Percentiles rank a stretch among this genome's conserved stretches.
phyloP scores from a whole-genome alignment of 2,113 vertebrate genomes.

The Xenopus borealis region DNA sequence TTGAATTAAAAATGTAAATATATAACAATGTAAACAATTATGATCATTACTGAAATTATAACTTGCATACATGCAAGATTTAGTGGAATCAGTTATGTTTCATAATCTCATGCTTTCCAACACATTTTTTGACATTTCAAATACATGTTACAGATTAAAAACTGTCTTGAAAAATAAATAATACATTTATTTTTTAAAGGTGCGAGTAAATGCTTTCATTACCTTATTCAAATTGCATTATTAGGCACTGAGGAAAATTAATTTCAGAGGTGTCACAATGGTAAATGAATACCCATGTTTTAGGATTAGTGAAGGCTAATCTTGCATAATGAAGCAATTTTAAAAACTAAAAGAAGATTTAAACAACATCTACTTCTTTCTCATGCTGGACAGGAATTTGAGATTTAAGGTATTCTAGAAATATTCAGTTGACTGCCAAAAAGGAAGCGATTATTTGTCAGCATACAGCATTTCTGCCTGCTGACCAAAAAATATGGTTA shows the following conservation, averaged over 20 bases:
- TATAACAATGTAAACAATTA: too few species aligned
- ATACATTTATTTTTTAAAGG: constrained; percentile 5
- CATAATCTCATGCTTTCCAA: too few species aligned
- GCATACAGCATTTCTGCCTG: constrained; percentile 28
- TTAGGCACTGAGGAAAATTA: constrained; percentile 38
- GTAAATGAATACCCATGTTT: constrained; percentile 44
- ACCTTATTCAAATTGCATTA: constrained; percentile 43
- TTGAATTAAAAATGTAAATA: too few species aligned
- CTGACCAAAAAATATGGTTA: constrained; percentile 44
- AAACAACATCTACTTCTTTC: constrained; percentile 41
- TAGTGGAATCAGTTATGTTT: too few species aligned
- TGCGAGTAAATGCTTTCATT: constrained; percentile 29
- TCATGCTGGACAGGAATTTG: constrained; percentile 31
- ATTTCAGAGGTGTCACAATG: constrained; percentile 45
- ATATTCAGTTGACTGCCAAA: constrained; percentile 24
- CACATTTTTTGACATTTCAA: too few species aligned
- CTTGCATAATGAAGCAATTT: constrained; percentile 46
- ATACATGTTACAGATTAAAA: too few species aligned
- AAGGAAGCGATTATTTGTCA: constrained; percentile 43
- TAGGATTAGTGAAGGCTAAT: constrained; percentile 42
- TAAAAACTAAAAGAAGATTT: constrained; percentile 44
- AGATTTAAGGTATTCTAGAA: constrained; percentile 33
- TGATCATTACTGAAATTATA: too few species aligned
- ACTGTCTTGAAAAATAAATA: background rate
- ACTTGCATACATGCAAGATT: too few species aligned